phyloP scores from a whole-genome alignment of 2,797 vertebrate species.

The Scolopax rusticola region DNA sequence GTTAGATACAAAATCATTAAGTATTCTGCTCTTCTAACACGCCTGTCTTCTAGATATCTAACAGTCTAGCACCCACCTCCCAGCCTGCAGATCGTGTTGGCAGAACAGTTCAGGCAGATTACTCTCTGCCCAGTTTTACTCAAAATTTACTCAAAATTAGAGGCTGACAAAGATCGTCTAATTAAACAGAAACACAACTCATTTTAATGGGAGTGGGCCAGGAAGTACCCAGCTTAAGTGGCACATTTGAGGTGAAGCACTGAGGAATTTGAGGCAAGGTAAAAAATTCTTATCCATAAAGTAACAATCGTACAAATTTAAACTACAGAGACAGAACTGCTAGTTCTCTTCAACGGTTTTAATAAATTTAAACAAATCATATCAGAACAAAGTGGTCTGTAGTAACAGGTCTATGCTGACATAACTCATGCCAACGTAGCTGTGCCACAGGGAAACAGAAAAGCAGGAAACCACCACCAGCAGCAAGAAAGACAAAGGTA shows the following conservation, averaged over 20 bases:
- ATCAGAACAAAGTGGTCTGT: not conserved
- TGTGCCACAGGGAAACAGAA: not conserved
- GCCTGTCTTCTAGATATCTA: not conserved
- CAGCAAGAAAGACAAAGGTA: not conserved
- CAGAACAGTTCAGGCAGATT: not conserved
- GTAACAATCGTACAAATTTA: not conserved
- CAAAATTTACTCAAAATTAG: not conserved
- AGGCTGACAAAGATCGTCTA: not conserved
- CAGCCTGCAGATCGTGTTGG: not conserved
- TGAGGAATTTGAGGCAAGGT: not conserved
- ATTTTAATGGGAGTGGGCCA: not conserved
- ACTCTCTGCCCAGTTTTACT: not conserved
- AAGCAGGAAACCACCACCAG: not conserved
- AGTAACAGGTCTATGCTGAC: not conserved
- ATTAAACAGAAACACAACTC: not conserved
- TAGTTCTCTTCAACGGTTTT: not conserved
- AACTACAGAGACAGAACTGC: not conserved
- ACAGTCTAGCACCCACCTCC: not conserved
- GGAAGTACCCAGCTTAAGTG: not conserved
- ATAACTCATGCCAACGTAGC: not conserved
- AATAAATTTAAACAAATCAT: not conserved
- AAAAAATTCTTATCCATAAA: not conserved
- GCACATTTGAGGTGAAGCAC: not conserved
- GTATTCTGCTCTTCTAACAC: not conserved
- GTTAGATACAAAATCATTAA: not conserved